phyloP scores from a whole-genome alignment of 2,113 vertebrate species.

The Sclerurus mexicanus region DNA sequence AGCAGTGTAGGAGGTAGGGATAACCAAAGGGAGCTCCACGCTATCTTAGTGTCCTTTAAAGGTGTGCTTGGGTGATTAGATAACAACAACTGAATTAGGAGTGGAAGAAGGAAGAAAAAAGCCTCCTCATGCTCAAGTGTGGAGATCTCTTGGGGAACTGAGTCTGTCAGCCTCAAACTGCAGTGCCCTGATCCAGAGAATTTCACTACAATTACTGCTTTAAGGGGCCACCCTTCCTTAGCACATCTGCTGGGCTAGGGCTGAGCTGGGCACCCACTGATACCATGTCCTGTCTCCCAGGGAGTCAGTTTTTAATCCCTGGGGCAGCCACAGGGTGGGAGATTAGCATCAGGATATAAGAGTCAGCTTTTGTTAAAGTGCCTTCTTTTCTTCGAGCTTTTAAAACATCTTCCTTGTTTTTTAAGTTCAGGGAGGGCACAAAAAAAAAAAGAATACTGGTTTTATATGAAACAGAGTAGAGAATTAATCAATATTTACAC shows the following conservation, averaged over 20 bases:
- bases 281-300: neutral
- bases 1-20: neutral
- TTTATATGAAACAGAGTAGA: constrained; percentile 64
- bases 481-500: constrained; percentile 73
- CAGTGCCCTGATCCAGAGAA: neutral
- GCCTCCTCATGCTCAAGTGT: fast-evolving
- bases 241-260: neutral
- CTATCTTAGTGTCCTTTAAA: neutral
- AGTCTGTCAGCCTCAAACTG: neutral
- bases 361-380: constrained; percentile 58
- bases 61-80: neutral
- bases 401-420: neutral
- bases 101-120: neutral
- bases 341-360: neutral
- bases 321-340: neutral
- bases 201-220: neutral
- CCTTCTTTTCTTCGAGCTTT: constrained; percentile 45
- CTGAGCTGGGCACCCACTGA: neutral
- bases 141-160: neutral
- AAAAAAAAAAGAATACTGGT: neutral
- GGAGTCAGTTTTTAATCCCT: neutral
- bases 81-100: neutral
- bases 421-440: neutral
- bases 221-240: neutral
- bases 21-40: neutral